Evolutionary conservation across 2,888 invertebrate species (phyloP).

Genomic region (Leptarthrus brevirostris): DNA sequence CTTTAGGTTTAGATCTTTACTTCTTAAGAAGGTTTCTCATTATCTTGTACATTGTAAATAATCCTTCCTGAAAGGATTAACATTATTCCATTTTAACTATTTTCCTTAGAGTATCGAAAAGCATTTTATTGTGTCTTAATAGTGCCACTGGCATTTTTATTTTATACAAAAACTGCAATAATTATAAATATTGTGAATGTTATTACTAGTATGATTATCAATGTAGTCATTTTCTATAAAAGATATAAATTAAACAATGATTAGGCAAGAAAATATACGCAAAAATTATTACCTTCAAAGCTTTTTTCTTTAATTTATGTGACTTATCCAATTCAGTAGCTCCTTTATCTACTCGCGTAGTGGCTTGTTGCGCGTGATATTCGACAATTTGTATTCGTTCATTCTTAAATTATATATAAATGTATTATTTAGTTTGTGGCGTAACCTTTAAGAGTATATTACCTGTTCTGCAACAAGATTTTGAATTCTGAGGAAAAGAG

Average conservation of each 20-base stretch:
- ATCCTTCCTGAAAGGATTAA: no score
- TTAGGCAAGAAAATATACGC: no score
- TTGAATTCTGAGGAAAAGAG: conserved; percentile 65
- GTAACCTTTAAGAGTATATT: no score
- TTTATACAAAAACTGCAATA: conserved; percentile 26
- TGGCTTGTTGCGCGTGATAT: conserved; percentile 66
- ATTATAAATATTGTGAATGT: conserved; percentile 52
- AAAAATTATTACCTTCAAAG: conserved; percentile 58
- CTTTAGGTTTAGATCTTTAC: no score
- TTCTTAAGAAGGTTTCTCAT: no score
- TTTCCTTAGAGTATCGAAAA: no score
- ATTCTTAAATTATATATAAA: conserved; percentile 57
- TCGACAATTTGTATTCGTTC: conserved; percentile 66
- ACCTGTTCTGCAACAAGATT: conserved; percentile 66
- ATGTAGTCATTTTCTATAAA: conserved; percentile 53
- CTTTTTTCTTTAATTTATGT: conserved; percentile 56
- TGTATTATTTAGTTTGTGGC: no score
- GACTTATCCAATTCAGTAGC: conserved; percentile 61
- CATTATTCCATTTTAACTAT: no score
- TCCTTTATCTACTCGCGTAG: conserved; percentile 63
- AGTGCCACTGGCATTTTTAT: no score
- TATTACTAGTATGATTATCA: conserved; percentile 47
- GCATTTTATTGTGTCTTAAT: no score
- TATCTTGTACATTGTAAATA: no score
- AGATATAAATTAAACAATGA: no score